Evolutionary conservation across 2,888 invertebrate genomes (phyloP), one percentile per base, ranked within the genome.

Genomic region (Scelioninae gen. 2): DNA sequence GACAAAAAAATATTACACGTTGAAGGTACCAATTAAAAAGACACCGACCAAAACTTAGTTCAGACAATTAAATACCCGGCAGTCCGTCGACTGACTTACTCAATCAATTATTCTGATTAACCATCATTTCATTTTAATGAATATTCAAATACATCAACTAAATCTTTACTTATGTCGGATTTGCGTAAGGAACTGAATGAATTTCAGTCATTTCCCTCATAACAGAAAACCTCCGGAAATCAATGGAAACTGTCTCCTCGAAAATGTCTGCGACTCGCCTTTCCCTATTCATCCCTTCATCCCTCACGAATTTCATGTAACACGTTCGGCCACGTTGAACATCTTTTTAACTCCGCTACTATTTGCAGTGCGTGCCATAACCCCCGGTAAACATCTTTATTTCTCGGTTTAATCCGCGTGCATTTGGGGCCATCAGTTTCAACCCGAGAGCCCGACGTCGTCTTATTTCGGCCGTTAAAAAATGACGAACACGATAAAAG

Each of bases 321-420:
- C 33, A 35, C 65, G 46, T 37, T 37, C 18, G 22, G 55, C 46
- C 55, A 55, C 55, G 55, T 65, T 46, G 37, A 11, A 37, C 46
- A 52, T 55, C 28, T 46, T 19, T 16, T 65, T 19, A 46, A 41
- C 13, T 31, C 15, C 11, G 39, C 10, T 19, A 64, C 61, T 63
- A 63, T 70, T 63, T 70, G 70, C 52, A 11, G 50, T 43, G 64
- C 70, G 63, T 63, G 64, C 70, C 25, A 19, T 45, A 46, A 58
- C 60, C 33, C 18, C 13, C 45, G 11, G 45, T 43, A 57, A 61
- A 63, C 39, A 53, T 41, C 63, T 50, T 52, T 61, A 60, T 53
- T 58, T 60, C 53, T 15, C 15, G 15, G 16, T 39, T 35, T 43
- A 39, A 52, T 64, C 43, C 63, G 33, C 33, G 43, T 43, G 22